phyloP scores from a whole-genome alignment of 2,888 invertebrate genomes.

The Baronia brevicornis region DNA sequence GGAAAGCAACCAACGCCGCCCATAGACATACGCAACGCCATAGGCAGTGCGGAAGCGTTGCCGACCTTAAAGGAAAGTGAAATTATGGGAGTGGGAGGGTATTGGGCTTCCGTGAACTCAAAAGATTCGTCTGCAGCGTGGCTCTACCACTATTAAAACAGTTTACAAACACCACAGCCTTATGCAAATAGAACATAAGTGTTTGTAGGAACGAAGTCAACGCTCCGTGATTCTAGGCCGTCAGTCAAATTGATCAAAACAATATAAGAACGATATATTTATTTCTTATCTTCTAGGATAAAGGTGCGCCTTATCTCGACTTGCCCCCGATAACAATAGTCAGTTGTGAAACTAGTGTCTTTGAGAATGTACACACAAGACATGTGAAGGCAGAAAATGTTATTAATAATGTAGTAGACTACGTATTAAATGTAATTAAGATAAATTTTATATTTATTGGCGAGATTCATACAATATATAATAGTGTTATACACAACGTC shows the following conservation, averaged over 20 bases:
- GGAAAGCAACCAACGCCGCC: too few relatives aligned
- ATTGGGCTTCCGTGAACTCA: too few relatives aligned
- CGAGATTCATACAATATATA: neutral
- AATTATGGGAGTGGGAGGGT: too few relatives aligned
- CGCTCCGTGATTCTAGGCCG: constrained; percentile 28
- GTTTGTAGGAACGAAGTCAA: constrained; percentile 19
- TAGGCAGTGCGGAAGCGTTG: too few relatives aligned
- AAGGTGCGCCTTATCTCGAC: constrained; percentile 42
- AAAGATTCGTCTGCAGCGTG: too few relatives aligned
- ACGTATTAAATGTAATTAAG: neutral
- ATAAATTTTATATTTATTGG: constrained; percentile 3
- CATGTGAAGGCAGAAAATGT: too few relatives aligned
- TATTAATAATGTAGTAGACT: too few relatives aligned
- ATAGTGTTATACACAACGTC: neutral
- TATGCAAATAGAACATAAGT: too few relatives aligned
- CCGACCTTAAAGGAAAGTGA: too few relatives aligned
- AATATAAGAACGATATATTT: constrained; percentile 26
- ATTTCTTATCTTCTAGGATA: constrained; percentile 40
- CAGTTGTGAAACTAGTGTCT: constrained; percentile 26
- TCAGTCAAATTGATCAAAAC: constrained; percentile 27
- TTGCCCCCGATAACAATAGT: constrained; percentile 26
- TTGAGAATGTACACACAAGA: constrained; percentile 22
- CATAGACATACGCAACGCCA: too few relatives aligned
- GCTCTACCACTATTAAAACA: too few relatives aligned
- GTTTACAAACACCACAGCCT: too few relatives aligned